Percentiles rank a stretch among this genome's conserved stretches.
Evolutionary conservation across 2,797 vertebrate species (phyloP).

Genomic region (Falco peregrinus): DNA sequence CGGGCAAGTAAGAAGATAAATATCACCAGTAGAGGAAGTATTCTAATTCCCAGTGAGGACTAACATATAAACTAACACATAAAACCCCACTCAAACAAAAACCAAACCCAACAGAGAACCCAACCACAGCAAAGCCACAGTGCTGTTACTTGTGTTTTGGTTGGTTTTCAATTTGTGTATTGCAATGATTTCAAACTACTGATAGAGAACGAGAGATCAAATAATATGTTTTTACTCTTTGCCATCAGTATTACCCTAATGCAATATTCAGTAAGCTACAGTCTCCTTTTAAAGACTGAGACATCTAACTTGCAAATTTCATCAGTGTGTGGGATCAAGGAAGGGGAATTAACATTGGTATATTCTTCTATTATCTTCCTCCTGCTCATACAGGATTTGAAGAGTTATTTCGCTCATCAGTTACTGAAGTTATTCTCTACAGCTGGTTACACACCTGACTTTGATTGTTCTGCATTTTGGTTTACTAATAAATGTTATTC

Average conservation of each 20-base stretch:
- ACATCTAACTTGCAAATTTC: constrained; percentile 40
- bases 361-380: background rate
- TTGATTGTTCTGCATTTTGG: background rate
- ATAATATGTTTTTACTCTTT: background rate
- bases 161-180: background rate
- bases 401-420: background rate
- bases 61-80: too few species aligned
- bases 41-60: background rate
- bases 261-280: background rate
- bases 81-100: background rate
- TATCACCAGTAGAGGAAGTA: background rate
- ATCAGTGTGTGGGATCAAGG: background rate
- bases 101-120: background rate
- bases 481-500: background rate
- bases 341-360: background rate
- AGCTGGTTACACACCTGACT: background rate
- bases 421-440: background rate
- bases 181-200: background rate
- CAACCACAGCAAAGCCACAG: background rate
- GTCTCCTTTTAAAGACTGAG: constrained; percentile 30
- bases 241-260: background rate
- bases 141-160: background rate
- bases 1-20: background rate
- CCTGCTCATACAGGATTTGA: background rate
- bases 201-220: background rate